Base-by-base conservation (phyloP, 2,888 invertebrate species). In the Protodeltote pygarga region DNA sequence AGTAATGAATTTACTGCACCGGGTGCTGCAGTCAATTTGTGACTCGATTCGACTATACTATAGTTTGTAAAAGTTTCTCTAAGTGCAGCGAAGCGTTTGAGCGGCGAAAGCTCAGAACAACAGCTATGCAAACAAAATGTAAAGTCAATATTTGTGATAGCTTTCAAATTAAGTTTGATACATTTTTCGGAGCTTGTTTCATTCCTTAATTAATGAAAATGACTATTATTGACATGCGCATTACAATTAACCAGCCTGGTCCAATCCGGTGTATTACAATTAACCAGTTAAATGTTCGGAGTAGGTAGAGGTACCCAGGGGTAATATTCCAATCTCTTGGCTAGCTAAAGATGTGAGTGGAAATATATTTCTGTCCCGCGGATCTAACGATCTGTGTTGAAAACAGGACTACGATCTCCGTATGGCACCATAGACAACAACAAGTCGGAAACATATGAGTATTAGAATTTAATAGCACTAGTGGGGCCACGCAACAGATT, bases 401-500 rank as follows among this genome's bases (percentile, higher is more conserved):
- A 25, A 20, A 50, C 20, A n/a, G 8, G 6, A 19, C 13, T 9
- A 15, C 5, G 13, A 23, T 37, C 38, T 19, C n/a, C 13, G 23
- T 23, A 10, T 32, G 16, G 23, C 25, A 21, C 13, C 25, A 21
- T 11, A 19, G 11, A 23, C 29, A 15, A 19, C 19, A 8, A 28
- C 24, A 28, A 27, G 35, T 60, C 47, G 48, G 48, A 31, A 34
- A 50, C 50, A 48, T 46, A 49, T n/a, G 40, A 57, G 24, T 45
- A 66, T 61, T 64, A 64, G 48, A 61, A 58, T 64, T 53, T 51
- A 64, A 64, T 63, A 47, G 53, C 32, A 41, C 31, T 19, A 35
- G 21, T n/a, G 39, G 33, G 46, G 41, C 35, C 31, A 71, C 69
- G 67, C 64, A 65, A 57, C 59, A 58, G 66, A 68, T 77, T 72